These are phyloP conservation scores for Drosophila parthenogenetica DNA, from an alignment of 2,888 invertebrate genomes.

Conservation along the genomic window DNA sequence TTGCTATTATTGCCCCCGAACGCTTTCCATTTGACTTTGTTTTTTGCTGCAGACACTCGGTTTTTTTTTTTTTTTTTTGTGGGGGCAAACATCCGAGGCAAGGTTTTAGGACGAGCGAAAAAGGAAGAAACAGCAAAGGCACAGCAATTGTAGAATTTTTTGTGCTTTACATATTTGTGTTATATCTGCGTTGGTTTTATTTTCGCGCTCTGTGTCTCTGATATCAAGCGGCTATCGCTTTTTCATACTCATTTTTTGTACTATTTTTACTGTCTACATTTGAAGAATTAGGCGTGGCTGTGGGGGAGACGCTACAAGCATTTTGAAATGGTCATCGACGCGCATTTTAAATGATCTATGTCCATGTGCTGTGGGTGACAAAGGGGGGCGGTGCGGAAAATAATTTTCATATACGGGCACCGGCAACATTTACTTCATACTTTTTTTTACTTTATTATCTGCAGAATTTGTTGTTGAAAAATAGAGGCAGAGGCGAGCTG, in stretches of 20 bases:
- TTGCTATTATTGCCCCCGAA: conserved; percentile 62
- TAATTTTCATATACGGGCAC: conserved; percentile 16
- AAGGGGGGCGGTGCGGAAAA: conserved; percentile 19
- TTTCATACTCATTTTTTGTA: conserved; percentile 51
- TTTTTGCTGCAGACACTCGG: conserved; percentile 80
- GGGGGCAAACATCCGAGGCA: neutral
- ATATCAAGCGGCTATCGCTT: conserved; percentile 79
- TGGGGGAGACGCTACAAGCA: conserved; percentile 54
- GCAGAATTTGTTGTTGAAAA: conserved; percentile 56
- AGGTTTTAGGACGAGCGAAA: conserved; percentile 1
- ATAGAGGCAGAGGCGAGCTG: conserved; percentile 52
- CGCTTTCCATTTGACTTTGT: conserved; percentile 78
- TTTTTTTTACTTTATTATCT: conserved; percentile 56
- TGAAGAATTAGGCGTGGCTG: conserved; percentile 46
- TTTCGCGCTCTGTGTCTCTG: conserved; percentile 66
- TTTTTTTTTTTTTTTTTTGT: conserved; percentile 50
- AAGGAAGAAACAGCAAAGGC: conserved; percentile 47
- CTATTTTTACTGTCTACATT: conserved; percentile 76
- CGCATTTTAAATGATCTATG: conserved; percentile 82
- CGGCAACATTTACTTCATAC: conserved; percentile 7
- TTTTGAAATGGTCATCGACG: conserved; percentile 82
- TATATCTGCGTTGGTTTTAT: conserved; percentile 75
- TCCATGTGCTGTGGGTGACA: conserved; percentile 39
- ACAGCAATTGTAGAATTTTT: conserved; percentile 76
- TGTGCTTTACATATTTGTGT: conserved; percentile 75